Evolutionary conservation across 2,113 vertebrate genomes (phyloP), one percentile per base, ranked within the genome.

Genomic region (Heterotilapia buettikoferi): DNA sequence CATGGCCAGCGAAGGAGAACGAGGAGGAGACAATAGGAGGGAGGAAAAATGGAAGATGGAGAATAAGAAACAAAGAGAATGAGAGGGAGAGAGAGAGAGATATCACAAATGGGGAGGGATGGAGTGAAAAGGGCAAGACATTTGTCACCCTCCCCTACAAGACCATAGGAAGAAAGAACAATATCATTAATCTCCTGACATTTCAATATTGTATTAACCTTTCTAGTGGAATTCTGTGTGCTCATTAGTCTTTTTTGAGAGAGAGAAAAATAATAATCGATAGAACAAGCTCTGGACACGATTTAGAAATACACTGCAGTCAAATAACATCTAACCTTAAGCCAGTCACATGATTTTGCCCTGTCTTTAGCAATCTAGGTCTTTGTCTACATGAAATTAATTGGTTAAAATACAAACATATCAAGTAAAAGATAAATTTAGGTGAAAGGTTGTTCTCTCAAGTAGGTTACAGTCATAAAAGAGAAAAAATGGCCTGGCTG

Each of bases 201-300:
- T 97, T 97, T 97, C 95, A 96, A 97, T 97, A 96, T 97, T 96
- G 96, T 96, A 97, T 97, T 97, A 97, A 97, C 97, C 96, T 97
- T 97, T 97, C 96, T 93, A 84, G 84, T 94, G 93, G 94, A 94
- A 96, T 96, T 96, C 92, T 90, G 66, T 68, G 78, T 40, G 91
- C 95, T 96, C 96, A 97, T 97, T 97, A 97, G 95, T 97, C 95
- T 96, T 94, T 95, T 96, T 95, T 94, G 93, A 93, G 92, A 87
- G 90, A 92, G 57, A 92, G 92, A 93, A 93, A 93, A 94, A 94
- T 95, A 93, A 95, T 95, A 96, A 97, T 97, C 96, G 84, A 97
- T 97, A 95, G 83, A 95, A 97, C 95, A 96, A 94, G 94, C 93
- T 92, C 89, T 80, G 92, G 88, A 96, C 95, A 95, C 85, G 81